Base-by-base conservation (phyloP, 2,113 vertebrate species). In the Hippocampus abdominalis region DNA sequence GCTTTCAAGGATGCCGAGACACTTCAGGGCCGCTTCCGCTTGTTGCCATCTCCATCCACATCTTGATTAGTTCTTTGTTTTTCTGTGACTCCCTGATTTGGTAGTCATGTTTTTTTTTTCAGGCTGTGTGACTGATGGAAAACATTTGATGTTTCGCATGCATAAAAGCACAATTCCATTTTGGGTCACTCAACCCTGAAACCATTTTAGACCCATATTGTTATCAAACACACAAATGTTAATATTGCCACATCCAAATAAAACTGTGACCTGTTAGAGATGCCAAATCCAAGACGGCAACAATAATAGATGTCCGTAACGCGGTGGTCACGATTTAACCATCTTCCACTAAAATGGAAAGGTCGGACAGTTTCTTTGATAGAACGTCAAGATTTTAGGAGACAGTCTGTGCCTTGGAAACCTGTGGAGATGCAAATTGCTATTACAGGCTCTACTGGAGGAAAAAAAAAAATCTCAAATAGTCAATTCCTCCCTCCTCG, bases 1-100 rank as follows among this genome's bases (percentile, higher is more conserved):
- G 54, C 66, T 68, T 77, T 81, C 57, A 78, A 83, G 80, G 75
- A 71, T 79, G 53, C 18, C 7, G 42, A 72, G 53, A 81, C 64
- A 67, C 42, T 64, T 44, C 64, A 74, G 72, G 76, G 64, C 61
- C 4, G 20, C 39, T 42, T 42, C 36, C 29, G 16, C 59, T 61
- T 36, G 36, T 63, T 63, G 61, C 61, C 20, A 15, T 40, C 36
- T 63, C 39, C 32, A 39, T 39, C 60, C 8, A 62, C 40, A 20
- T 46, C 40, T 46, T 42, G n/a, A 46, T 44, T 46, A 46, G 40
- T 46, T 46, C 12, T 46, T 64, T 64, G n/a, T 46, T 16, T 59
- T 13, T 56, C 71, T 73, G 64, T 48, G 32, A 65, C 63, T 56
- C 18, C 57, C 32, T 29, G 48, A 77, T 60, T 40, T 40, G 8